Evolutionary conservation across 2,888 invertebrate species (phyloP).

Genomic region (Caenorhabditis macrosperma): DNA sequence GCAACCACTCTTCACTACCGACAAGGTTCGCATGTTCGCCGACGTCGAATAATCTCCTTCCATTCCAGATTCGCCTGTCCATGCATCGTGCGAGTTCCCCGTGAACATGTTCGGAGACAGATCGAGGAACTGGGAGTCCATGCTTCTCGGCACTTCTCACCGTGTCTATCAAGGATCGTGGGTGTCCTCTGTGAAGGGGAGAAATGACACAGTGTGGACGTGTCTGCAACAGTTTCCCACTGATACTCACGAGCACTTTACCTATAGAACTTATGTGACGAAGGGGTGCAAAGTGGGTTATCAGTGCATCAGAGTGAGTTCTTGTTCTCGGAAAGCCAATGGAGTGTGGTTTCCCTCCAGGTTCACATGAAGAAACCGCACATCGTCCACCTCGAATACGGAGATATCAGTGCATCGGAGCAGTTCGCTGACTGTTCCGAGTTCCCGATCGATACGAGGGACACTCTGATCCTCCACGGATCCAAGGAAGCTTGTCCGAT

Average conservation of each 20-base stretch:
- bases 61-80: slow-evolving; percentile 40
- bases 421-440: slow-evolving; percentile 59
- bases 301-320: slow-evolving; percentile 61
- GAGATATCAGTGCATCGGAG: slow-evolving; percentile 49
- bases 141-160: slow-evolving; percentile 55
- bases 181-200: slow-evolving; percentile 52
- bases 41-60: no score
- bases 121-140: slow-evolving; percentile 55
- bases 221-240: slow-evolving; percentile 51
- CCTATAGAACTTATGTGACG: slow-evolving; percentile 52
- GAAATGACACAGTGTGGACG: slow-evolving; percentile 63
- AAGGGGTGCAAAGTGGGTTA: slow-evolving; percentile 66
- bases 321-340: background rate
- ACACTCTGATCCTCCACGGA: slow-evolving; percentile 57
- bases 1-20: slow-evolving; percentile 59
- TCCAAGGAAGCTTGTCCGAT: slow-evolving; percentile 54
- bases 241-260: slow-evolving; percentile 36
- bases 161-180: slow-evolving; percentile 51
- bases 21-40: no score
- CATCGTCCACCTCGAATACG: slow-evolving; percentile 50
- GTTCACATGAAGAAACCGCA: slow-evolving; percentile 41
- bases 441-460: slow-evolving; percentile 51
- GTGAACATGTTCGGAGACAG: slow-evolving; percentile 28
- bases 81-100: slow-evolving; percentile 47
- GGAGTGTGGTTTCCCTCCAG: slow-evolving; percentile 19